Conservation (phyloP, 1,140 invertebrate species). For the Centruroides sculpturatus region DNA sequence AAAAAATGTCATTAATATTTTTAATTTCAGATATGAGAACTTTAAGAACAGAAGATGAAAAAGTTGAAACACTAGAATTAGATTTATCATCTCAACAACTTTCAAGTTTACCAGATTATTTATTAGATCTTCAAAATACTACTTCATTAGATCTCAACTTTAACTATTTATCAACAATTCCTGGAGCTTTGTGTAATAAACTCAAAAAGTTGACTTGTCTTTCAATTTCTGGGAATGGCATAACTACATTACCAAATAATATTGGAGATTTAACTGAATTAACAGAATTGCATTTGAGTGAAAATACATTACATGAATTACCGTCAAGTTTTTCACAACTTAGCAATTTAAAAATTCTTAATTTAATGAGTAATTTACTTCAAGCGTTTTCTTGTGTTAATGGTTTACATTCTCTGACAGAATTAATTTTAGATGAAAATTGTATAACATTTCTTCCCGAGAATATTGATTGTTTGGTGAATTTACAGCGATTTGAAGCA, state of each 20-base stretch:
- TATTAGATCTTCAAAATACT: neutral
- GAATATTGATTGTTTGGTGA: neutral
- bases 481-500: neutral
- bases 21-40: too few relatives aligned
- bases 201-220: neutral
- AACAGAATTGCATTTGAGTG: slow-evolving; percentile 4
- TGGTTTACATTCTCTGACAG: neutral
- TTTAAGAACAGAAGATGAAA: too few relatives aligned
- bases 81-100: neutral
- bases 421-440: slow-evolving; percentile 10
- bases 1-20: too few relatives aligned
- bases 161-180: slow-evolving; percentile 1
- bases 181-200: slow-evolving; percentile 1
- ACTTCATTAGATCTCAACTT: slow-evolving; percentile 1
- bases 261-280: neutral
- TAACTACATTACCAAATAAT: slow-evolving; percentile 1
- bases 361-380: slow-evolving; percentile 4
- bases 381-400: neutral
- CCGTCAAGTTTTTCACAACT: slow-evolving; percentile 4
- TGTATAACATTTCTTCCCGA: neutral
- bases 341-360: slow-evolving; percentile 1
- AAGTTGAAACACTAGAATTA: too few relatives aligned
- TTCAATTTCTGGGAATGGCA: slow-evolving; percentile 6
- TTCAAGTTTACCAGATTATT: neutral
- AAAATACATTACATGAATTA: slow-evolving; percentile 4